A percentile compares a stretch with the other conserved stretches of the same genome.
phyloP scores from a whole-genome alignment of 2,113 vertebrate species.

The Oreotrochilus melanogaster region DNA sequence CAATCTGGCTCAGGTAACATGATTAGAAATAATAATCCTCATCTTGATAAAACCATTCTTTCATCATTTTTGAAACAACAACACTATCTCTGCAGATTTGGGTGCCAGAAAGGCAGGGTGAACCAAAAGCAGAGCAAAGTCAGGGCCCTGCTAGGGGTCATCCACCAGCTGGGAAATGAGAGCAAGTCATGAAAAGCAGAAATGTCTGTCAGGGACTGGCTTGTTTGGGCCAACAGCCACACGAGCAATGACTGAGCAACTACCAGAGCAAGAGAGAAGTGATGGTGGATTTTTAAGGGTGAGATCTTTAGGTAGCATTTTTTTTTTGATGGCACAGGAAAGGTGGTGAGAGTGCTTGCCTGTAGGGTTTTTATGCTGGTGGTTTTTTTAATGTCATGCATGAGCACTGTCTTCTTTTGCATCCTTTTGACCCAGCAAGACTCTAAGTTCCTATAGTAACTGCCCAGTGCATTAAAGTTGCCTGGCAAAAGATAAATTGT shows the following conservation, averaged over 20 bases:
- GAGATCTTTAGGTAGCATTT: background rate
- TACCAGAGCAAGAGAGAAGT: background rate
- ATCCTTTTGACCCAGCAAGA: background rate
- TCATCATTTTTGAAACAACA: background rate
- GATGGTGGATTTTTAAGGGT: background rate
- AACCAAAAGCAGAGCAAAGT: accelerated
- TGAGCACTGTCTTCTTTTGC: background rate
- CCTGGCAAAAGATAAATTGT: background rate
- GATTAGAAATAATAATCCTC: background rate
- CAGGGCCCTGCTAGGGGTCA: background rate
- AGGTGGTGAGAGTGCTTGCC: accelerated
- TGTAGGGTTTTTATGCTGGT: background rate
- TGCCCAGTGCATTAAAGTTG: background rate
- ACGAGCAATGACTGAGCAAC: accelerated
- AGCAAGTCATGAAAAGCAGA: background rate
- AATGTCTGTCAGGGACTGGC: background rate
- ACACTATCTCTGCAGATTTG: background rate
- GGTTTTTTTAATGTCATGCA: background rate
- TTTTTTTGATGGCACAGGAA: background rate
- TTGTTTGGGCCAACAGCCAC: background rate
- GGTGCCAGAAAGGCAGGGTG: accelerated
- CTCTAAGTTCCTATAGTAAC: background rate
- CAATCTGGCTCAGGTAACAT: background rate
- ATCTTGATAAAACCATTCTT: background rate
- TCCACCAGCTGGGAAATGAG: background rate